A percentile compares a stretch with the other conserved stretches of the same genome.
phyloP scores from a whole-genome alignment of 2,113 vertebrate species.

The Trematocara zebra region DNA sequence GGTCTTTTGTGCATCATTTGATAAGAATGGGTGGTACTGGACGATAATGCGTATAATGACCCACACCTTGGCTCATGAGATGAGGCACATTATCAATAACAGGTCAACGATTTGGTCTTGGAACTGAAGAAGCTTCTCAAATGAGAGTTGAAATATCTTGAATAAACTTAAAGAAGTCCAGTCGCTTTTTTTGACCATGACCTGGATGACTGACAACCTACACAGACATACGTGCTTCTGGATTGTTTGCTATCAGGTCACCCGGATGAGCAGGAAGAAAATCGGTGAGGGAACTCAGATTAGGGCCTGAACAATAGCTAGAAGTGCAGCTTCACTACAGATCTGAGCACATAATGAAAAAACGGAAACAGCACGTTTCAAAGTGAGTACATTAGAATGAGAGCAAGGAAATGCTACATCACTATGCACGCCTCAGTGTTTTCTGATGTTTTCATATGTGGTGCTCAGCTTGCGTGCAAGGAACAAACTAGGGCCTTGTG shows the following conservation, averaged over 20 bases:
- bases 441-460: neutral
- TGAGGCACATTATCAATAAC: neutral
- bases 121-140: neutral
- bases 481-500: neutral
- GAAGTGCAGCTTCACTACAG: neutral
- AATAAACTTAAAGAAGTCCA: neutral
- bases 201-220: neutral
- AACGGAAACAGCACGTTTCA: neutral
- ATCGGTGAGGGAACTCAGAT: neutral
- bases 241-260: conserved; percentile 22
- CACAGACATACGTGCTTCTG: neutral
- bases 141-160: neutral
- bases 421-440: neutral
- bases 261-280: conserved; percentile 2
- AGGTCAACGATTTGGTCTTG: neutral
- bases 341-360: neutral
- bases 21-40: conserved; percentile 19
- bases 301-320: neutral
- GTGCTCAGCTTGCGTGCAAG: neutral
- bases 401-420: neutral
- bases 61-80: neutral
- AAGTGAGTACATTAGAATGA: neutral
- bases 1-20: conserved; percentile 11
- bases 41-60: neutral
- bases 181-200: neutral